These are phyloP conservation scores for Ornithoptera priamus DNA, from an alignment of 2,888 invertebrate species.

Conservation along the genomic window DNA sequence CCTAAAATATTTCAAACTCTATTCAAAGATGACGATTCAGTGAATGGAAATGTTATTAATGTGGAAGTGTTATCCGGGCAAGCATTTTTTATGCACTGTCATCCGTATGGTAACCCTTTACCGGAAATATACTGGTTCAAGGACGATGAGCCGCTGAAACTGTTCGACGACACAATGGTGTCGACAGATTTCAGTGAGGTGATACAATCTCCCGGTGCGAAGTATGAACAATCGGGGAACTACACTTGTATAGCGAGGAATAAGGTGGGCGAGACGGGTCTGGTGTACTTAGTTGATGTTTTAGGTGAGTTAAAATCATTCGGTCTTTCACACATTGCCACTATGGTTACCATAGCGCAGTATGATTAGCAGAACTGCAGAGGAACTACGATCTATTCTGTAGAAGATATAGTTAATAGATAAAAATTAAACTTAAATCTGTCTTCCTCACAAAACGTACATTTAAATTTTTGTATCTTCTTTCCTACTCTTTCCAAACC, in stretches of 20 bases:
- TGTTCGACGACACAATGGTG: constrained; percentile 69
- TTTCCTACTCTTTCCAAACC: too few species aligned
- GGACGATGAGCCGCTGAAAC: constrained; percentile 65
- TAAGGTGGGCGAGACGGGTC: constrained; percentile 69
- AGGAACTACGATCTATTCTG: too few species aligned
- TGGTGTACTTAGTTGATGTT: constrained; percentile 69
- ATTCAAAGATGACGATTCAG: constrained; percentile 43
- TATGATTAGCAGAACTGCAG: too few species aligned
- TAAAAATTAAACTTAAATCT: too few species aligned
- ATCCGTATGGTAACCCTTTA: constrained; percentile 79
- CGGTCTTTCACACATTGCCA: too few species aligned
- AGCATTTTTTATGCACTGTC: constrained; percentile 73
- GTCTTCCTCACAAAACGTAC: too few species aligned
- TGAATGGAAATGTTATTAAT: constrained; percentile 40
- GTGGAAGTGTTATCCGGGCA: constrained; percentile 67
- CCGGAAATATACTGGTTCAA: constrained; percentile 83
- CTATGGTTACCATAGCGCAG: too few species aligned
- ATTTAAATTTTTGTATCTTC: too few species aligned
- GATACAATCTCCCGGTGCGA: constrained; percentile 52
- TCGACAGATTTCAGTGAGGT: constrained; percentile 64
- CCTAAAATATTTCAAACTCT: constrained; percentile 64
- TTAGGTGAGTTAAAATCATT: constrained; percentile 53
- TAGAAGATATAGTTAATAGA: too few species aligned
- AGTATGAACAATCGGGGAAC: constrained; percentile 66
- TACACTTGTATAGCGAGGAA: constrained; percentile 82